These are phyloP conservation scores for Drosophila grimshawi DNA, from an alignment of 1,140 invertebrate species.

Conservation along the genomic window DNA sequence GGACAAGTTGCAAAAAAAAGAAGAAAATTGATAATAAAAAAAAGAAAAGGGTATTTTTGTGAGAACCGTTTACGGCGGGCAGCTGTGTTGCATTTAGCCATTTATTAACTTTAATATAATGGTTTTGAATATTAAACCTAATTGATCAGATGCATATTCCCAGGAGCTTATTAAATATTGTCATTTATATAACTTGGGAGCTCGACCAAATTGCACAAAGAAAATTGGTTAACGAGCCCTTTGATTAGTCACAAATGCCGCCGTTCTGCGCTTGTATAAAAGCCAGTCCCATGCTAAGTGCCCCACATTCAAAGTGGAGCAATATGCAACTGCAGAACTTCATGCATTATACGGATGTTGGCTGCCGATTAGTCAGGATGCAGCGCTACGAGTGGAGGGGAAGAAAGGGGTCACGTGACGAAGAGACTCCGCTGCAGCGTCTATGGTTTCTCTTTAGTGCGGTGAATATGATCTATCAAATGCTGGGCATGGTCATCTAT, in stretches of 20 bases:
- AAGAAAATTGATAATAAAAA: neutral
- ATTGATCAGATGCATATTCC: constrained; percentile 34
- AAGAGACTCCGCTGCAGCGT: neutral
- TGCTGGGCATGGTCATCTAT: constrained; percentile 58
- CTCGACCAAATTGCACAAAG: constrained; percentile 19
- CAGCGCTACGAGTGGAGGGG: constrained; percentile 41
- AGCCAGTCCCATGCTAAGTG: neutral
- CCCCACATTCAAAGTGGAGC: neutral
- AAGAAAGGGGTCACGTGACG: neutral
- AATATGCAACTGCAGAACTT: constrained; percentile 56
- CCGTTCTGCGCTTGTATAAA: constrained; percentile 39
- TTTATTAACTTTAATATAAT: neutral
- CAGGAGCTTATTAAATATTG: constrained; percentile 35
- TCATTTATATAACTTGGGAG: neutral
- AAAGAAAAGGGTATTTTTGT: neutral
- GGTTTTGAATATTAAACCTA: neutral
- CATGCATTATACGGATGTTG: constrained; percentile 56
- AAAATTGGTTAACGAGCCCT: constrained; percentile 37
- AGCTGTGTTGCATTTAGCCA: neutral
- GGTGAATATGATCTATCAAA: constrained; percentile 59
- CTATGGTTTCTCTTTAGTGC: constrained; percentile 45
- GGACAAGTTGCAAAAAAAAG: constrained; percentile 2
- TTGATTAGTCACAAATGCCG: constrained; percentile 30
- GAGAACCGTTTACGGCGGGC: neutral
- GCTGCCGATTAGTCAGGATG: constrained; percentile 39